These are phyloP conservation scores for Thomomys bottae DNA, from an alignment of 2,113 vertebrate species.

Conservation along the genomic window DNA sequence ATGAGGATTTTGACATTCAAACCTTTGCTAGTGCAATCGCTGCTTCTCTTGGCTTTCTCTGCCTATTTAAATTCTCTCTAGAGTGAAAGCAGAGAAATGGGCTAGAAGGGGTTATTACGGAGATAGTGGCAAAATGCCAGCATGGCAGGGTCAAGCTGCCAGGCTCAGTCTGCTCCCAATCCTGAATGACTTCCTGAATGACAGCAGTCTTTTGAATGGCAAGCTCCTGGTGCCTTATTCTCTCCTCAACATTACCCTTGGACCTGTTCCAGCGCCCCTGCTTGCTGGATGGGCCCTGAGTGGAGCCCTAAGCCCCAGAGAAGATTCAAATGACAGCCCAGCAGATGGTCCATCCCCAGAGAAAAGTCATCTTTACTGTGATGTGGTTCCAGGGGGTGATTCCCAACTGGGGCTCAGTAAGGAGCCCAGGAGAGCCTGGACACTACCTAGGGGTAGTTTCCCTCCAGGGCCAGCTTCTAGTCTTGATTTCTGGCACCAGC, in stretches of 20 bases:
- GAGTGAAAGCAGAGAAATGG: background rate
- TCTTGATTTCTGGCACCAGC: background rate
- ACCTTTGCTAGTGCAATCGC: background rate
- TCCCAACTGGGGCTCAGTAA: background rate
- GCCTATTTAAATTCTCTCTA: background rate
- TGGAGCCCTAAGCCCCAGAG: background rate
- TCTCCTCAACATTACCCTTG: background rate
- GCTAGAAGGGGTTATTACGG: background rate
- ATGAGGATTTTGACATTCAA: background rate
- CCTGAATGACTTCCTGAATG: background rate
- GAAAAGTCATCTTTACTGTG: background rate
- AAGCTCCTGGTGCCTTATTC: background rate
- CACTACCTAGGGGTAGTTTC: background rate
- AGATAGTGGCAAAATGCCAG: background rate
- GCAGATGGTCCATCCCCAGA: constrained; percentile 40
- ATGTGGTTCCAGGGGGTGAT: background rate
- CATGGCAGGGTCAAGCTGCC: background rate
- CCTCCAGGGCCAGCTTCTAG: background rate
- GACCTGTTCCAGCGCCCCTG: background rate
- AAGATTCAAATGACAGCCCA: background rate
- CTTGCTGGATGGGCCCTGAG: background rate
- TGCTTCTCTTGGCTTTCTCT: background rate
- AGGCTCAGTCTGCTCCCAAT: background rate
- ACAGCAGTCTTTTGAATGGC: background rate
- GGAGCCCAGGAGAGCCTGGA: background rate